Evolutionary conservation across 2,797 vertebrate genomes (phyloP).

Genomic region (Astyanax mexicanus): DNA sequence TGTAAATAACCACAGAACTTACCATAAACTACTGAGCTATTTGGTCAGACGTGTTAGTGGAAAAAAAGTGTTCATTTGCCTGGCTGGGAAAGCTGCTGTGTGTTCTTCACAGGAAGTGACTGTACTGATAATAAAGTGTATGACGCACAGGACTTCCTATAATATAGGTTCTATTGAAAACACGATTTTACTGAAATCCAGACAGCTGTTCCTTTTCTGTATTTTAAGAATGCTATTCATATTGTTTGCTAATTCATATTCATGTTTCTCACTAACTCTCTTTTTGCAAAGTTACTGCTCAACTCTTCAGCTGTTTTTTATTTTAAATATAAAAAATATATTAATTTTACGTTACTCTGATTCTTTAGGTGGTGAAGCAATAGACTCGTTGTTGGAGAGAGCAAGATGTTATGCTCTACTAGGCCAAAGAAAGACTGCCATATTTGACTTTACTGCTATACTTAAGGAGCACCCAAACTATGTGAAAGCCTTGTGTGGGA

Average conservation of each 20-base stretch:
- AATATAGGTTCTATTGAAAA: not conserved
- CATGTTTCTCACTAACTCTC: not conserved
- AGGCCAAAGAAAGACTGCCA: constrained; percentile 91
- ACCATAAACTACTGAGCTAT: not conserved
- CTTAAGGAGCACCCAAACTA: constrained; percentile 84
- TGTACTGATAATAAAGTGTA: constrained; percentile 28
- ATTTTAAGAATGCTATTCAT: not conserved
- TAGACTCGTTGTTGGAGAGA: constrained; percentile 86
- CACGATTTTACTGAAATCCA: not conserved
- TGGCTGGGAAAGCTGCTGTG: constrained; percentile 12
- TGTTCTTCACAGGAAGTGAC: constrained; percentile 39
- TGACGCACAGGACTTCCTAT: constrained; percentile 18
- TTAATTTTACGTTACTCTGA: constrained; percentile 10
- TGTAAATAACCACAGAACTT: constrained; percentile 5
- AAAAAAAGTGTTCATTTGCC: constrained; percentile 1
- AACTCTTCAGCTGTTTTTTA: not conserved
- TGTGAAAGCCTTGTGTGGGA: constrained; percentile 86
- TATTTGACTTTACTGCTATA: constrained; percentile 90
- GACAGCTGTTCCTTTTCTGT: not conserved
- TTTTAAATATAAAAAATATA: no score
- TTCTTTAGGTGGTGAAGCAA: constrained; percentile 80
- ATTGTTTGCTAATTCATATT: not conserved
- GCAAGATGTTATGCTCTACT: constrained; percentile 88
- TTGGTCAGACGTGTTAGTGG: constrained; percentile 7
- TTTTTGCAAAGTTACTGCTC: not conserved